A percentile compares a stretch with the other conserved stretches of the same genome.
Conservation (phyloP, 2,888 invertebrate species). For the Himalopsyche anomala region DNA sequence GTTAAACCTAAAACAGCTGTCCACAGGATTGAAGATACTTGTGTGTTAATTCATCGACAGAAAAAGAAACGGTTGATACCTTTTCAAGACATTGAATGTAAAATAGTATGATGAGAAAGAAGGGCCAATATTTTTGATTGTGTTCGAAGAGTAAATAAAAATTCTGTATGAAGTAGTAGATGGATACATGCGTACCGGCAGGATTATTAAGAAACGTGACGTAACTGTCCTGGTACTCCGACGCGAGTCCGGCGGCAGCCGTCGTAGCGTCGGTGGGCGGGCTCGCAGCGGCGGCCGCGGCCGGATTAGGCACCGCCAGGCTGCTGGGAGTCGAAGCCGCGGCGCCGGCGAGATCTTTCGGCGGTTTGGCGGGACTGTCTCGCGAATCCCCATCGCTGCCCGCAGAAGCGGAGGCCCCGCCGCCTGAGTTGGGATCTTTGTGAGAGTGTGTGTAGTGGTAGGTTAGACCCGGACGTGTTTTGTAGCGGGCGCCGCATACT, state of each 20-base stretch:
- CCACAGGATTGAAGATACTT: too few relatives aligned
- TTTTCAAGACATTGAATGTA: too few relatives aligned
- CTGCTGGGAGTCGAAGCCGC: constrained; percentile 74
- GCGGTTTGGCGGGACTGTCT: constrained; percentile 71
- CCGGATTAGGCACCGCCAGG: constrained; percentile 72
- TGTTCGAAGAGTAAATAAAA: too few relatives aligned
- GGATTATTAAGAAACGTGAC: constrained; percentile 77
- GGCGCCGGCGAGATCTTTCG: constrained; percentile 69
- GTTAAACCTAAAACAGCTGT: too few relatives aligned
- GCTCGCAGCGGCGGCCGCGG: constrained; percentile 68
- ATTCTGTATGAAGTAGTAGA: too few relatives aligned
- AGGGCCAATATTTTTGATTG: too few relatives aligned
- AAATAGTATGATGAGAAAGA: too few relatives aligned
- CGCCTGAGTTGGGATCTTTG: constrained; percentile 76
- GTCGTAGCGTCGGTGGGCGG: constrained; percentile 63
- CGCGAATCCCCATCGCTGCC: constrained; percentile 74
- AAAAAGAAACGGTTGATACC: too few relatives aligned
- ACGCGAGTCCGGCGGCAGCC: constrained; percentile 65
- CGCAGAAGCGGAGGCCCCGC: not conserved
- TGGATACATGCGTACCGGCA: constrained; percentile 11
- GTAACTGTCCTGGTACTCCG: constrained; percentile 82
- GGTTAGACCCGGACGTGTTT: constrained; percentile 95
- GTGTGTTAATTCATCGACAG: too few relatives aligned
- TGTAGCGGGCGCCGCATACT: constrained; percentile 98
- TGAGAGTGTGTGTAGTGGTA: constrained; percentile 97